Evolutionary conservation across 1,140 invertebrate genomes (phyloP).

Genomic region (Pachyrhynchus sulphureomaculatus): DNA sequence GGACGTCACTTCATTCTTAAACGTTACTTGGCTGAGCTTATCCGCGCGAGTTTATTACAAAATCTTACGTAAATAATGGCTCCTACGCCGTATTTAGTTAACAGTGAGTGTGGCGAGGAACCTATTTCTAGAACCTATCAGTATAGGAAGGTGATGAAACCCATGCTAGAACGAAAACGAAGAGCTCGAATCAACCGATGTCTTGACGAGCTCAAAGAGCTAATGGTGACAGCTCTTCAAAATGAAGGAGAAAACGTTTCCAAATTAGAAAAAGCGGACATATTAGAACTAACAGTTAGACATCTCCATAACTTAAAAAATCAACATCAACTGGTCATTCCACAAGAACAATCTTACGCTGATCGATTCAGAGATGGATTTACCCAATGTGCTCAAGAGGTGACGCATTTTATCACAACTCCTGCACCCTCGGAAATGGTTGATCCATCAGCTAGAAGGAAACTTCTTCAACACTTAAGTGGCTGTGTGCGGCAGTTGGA

Average conservation of each 20-base stretch:
- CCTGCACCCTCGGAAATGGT: slow-evolving; percentile 44
- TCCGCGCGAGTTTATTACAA: neutral
- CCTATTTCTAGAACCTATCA: slow-evolving; percentile 86
- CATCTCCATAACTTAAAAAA: slow-evolving; percentile 83
- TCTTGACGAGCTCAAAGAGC: slow-evolving; percentile 87
- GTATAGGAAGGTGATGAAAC: slow-evolving; percentile 94
- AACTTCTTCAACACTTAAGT: slow-evolving; percentile 54
- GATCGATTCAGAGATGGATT: slow-evolving; percentile 88
- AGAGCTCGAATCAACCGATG: slow-evolving; percentile 93
- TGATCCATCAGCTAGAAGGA: slow-evolving; percentile 50
- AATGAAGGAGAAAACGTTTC: slow-evolving; percentile 86
- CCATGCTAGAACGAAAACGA: slow-evolving; percentile 91
- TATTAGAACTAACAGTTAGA: slow-evolving; percentile 91
- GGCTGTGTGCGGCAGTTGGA: slow-evolving; percentile 52
- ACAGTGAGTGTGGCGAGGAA: slow-evolving; percentile 50
- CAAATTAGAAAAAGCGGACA: slow-evolving; percentile 95
- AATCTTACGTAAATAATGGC: slow-evolving; percentile 38
- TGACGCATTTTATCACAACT: slow-evolving; percentile 73
- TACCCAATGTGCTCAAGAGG: slow-evolving; percentile 88
- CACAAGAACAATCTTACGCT: slow-evolving; percentile 67
- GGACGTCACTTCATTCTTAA: slow-evolving; percentile 35
- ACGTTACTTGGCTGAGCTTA: neutral
- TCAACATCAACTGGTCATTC: slow-evolving; percentile 64
- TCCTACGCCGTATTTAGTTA: slow-evolving; percentile 42
- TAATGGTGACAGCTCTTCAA: slow-evolving; percentile 85